Evolutionary conservation across 2,113 vertebrate genomes (phyloP).

Genomic region (Ivindomyrus marchei): DNA sequence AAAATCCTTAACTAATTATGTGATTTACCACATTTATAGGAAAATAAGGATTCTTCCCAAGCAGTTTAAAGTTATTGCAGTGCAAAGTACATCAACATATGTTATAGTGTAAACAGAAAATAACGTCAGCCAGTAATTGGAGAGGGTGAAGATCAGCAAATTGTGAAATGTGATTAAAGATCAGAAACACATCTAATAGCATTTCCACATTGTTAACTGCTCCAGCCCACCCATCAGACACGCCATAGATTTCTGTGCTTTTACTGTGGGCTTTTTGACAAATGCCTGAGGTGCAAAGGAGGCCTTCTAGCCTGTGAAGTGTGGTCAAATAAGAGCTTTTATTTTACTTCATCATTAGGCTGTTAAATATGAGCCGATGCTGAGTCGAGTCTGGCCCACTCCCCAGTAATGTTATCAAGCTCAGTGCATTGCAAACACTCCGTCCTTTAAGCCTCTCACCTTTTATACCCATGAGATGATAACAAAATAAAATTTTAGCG

Average conservation of each 20-base stretch:
- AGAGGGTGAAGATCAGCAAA: background rate
- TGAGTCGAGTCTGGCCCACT: background rate
- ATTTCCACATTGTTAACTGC: background rate
- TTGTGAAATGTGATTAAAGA: constrained; percentile 1
- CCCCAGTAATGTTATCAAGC: background rate
- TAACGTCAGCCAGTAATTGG: background rate
- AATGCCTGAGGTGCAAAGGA: background rate
- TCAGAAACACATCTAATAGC: background rate
- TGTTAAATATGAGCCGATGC: background rate
- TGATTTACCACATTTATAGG: background rate
- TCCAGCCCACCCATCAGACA: background rate
- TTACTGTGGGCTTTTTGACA: background rate
- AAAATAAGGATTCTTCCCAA: background rate
- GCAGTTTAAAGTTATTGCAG: background rate
- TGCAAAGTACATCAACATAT: background rate
- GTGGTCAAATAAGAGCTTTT: constrained; percentile 2
- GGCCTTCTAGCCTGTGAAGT: background rate
- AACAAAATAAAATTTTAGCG: background rate
- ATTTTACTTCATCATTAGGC: background rate
- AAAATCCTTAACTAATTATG: background rate
- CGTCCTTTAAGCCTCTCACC: background rate
- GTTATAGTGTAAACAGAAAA: background rate
- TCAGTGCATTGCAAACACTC: background rate
- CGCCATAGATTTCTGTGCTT: background rate
- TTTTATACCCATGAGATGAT: background rate